Conservation (phyloP, 2,113 vertebrate genomes). For the Aplodontia rufa region DNA sequence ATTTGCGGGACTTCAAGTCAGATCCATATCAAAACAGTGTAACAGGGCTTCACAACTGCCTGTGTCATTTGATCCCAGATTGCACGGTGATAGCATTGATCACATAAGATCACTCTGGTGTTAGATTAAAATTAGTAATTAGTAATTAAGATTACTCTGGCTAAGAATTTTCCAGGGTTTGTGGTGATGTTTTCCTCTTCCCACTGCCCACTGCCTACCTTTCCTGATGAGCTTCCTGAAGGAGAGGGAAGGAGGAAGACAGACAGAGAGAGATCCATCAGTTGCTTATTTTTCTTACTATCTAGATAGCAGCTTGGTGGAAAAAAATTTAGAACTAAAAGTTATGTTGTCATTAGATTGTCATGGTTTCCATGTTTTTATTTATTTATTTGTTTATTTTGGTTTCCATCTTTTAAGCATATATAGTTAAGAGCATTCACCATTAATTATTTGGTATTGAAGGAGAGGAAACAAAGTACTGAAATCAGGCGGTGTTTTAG, state of each 20-base stretch:
- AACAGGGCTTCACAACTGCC: background rate
- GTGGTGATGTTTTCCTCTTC: no score
- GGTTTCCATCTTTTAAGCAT: no score
- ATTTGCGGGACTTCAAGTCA: background rate
- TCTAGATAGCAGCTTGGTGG: background rate
- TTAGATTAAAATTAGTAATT: no score
- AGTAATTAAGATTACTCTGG: no score
- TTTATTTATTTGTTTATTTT: no score
- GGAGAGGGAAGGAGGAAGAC: no score
- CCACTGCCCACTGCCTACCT: no score
- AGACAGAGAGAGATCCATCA: background rate
- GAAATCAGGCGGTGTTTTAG: no score
- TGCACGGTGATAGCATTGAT: background rate
- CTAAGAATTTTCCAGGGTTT: background rate
- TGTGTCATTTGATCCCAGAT: background rate
- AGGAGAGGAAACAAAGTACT: background rate
- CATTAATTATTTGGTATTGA: background rate
- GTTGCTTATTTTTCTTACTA: background rate
- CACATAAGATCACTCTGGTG: no score
- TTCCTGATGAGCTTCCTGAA: background rate
- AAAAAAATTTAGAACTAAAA: background rate
- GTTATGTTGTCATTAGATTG: background rate
- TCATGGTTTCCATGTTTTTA: no score
- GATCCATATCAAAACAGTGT: no score
- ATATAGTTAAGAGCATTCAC: background rate